Percentiles rank a stretch among this genome's conserved stretches.
phyloP scores from a whole-genome alignment of 1,140 invertebrate genomes.

The Marisa cornuarietis region DNA sequence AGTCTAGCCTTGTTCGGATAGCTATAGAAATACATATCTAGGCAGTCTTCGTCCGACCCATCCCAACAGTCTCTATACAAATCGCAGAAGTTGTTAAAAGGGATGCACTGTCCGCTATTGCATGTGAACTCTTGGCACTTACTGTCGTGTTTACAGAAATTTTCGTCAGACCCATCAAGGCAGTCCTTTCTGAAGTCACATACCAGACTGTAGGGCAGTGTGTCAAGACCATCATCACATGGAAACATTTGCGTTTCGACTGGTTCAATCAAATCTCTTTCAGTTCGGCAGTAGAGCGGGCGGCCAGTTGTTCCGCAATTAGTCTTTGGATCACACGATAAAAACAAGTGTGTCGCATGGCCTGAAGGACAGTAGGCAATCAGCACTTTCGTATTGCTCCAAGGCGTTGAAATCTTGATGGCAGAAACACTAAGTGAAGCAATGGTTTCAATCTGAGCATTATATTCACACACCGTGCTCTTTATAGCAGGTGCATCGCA shows the following conservation, averaged over 20 bases:
- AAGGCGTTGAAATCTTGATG: not conserved
- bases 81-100: not conserved
- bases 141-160: not conserved
- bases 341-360: constrained; percentile 2
- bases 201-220: constrained; percentile 2
- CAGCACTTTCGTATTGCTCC: not conserved
- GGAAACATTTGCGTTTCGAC: constrained; percentile 1
- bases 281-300: not conserved
- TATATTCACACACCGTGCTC: not conserved
- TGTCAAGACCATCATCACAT: constrained; percentile 4
- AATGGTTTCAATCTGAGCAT: not conserved
- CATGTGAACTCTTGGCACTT: not conserved
- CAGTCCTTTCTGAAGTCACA: constrained; percentile 23
- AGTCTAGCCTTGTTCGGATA: no score
- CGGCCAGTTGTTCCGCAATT: not conserved
- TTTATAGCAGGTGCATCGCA: not conserved
- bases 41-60: not conserved
- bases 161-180: constrained; percentile 12
- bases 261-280: no score
- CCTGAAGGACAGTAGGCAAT: not conserved
- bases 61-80: constrained; percentile 10
- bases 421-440: not conserved
- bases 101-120: constrained; percentile 3
- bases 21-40: no score
- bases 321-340: constrained; percentile 11